Evolutionary conservation across 2,888 invertebrate genomes (phyloP), one percentile per base, ranked within the genome.

Genomic region (Stratiomys singularior): DNA sequence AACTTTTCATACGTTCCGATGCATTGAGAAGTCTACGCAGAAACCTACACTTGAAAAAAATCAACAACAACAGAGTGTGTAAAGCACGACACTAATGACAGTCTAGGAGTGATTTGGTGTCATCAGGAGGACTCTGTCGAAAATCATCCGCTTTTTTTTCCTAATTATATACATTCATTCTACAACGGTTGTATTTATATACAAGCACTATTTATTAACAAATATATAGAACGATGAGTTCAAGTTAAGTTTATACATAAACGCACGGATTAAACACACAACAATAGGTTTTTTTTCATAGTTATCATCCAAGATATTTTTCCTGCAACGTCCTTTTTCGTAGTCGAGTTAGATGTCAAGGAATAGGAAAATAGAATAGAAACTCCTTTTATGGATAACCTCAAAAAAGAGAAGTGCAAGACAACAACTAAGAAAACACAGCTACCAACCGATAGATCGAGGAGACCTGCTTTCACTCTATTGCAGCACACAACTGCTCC

Each of bases 401-500:
- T 74, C 74, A 60, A 74, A 74, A 46, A 74, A 74, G 74, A 74
- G 69, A 74, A 74, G 74, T 74, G 58, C 60, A 74, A 37, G 74
- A 74, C 44, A 74, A 74, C 74, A 74, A 74, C 74, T 74, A 60
- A 74, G 74, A 74, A 77, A 77, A 69, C 77, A 77, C 78, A 30
- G 74, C 79, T 64, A 78, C 79, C 79, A 79, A 79, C 79, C 79
- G 79, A 79, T 72, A 74, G 76, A 74, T 74, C 37, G 74, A 76
- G 71, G 76, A 77, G 78, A 79, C 78, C 74, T 83, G 84, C 83
- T 83, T 84, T 84, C 86, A 85, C 85, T 86, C 86, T 86, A 85
- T 83, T 84, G 83, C 85, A 84, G 83, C 84, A 83, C 84, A 85
- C 86, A 83, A 85, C 84, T 84, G 84, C 85, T 84, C 85, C 85